Base-by-base conservation (phyloP, 2,888 invertebrate genomes). In the Tipula confusa region DNA sequence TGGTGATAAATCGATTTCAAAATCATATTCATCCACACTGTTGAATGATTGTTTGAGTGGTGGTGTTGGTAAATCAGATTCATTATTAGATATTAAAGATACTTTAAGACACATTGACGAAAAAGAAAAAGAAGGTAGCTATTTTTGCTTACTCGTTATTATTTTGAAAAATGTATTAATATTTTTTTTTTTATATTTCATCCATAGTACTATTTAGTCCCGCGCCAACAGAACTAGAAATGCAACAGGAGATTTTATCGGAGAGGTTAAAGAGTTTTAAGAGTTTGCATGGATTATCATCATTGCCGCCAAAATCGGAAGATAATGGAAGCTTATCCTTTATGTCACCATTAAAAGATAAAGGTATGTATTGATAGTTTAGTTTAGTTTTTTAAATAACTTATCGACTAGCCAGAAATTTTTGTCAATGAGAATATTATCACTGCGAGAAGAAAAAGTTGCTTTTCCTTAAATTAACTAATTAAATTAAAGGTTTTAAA, bases 211-310 rank as follows among this genome's bases (percentile, higher is more conserved):
- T 95, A 89, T 95, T 95, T 87, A 94, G 94, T 91, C 94, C 95
- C 1, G 95, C 95, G 85, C 96, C 97, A 48, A 96, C 97, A 15
- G 92, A 95, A 84, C 93, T 95, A 82, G 97, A 97, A 89, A 93
- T 95, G 83, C 96, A 96, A 87, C 93, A 97, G 85, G 97, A 97
- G 90, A 96, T 95, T 90, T 93, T 97, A 84, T 95, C 95, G 86
- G 94, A 96, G 87, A 92, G 98, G 86, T 91, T 97, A 85, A 88
- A 87, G 84, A 87, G 87, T 38, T 85, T 87, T 79, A 88, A 88
- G 29, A 84, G 84, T 83, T 83, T 84, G 31, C 83, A 82, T 36
- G 82, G 31, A 1, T 4, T 29, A 7, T 15, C 82, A 82, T 33
- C 33, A 4, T 29, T 80, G 29, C 80, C 80, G 4, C 4, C 15